phyloP scores from a whole-genome alignment of 2,797 vertebrate genomes.

The Sebastes cheni region DNA sequence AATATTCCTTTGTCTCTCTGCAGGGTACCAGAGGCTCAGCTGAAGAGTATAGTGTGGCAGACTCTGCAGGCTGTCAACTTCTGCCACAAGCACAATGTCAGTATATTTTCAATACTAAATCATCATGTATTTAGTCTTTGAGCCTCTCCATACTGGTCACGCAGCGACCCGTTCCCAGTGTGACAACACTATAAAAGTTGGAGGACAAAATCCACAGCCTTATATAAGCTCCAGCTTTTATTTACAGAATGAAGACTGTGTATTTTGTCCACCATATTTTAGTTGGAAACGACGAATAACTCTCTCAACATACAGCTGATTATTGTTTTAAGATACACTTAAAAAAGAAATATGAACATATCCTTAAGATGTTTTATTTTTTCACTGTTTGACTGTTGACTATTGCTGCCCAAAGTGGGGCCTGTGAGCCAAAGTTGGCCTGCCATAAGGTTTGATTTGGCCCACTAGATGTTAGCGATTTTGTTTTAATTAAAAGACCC shows the following conservation, averaged over 20 bases:
- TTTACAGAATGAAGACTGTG: neutral
- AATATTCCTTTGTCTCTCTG: conserved; percentile 37
- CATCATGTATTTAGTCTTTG: neutral
- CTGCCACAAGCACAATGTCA: conserved; percentile 93
- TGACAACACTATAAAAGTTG: neutral
- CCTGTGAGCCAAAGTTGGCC: no score
- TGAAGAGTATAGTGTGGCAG: conserved; percentile 96
- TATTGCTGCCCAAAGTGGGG: no score
- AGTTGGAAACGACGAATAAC: neutral
- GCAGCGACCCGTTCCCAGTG: neutral
- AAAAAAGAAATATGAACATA: neutral
- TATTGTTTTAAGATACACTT: neutral
- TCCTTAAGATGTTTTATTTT: neutral
- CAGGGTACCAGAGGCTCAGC: conserved; percentile 90
- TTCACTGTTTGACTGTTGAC: neutral
- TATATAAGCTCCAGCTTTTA: neutral
- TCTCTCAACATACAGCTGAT: neutral
- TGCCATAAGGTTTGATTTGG: no score
- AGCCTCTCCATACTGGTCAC: no score
- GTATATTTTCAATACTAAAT: conserved; percentile 27
- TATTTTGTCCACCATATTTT: neutral
- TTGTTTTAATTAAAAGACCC: no score
- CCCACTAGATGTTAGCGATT: no score
- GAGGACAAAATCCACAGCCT: neutral
- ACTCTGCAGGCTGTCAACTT: conserved; percentile 97